phyloP scores from a whole-genome alignment of 1,140 invertebrate species.

The Bombus superbus region DNA sequence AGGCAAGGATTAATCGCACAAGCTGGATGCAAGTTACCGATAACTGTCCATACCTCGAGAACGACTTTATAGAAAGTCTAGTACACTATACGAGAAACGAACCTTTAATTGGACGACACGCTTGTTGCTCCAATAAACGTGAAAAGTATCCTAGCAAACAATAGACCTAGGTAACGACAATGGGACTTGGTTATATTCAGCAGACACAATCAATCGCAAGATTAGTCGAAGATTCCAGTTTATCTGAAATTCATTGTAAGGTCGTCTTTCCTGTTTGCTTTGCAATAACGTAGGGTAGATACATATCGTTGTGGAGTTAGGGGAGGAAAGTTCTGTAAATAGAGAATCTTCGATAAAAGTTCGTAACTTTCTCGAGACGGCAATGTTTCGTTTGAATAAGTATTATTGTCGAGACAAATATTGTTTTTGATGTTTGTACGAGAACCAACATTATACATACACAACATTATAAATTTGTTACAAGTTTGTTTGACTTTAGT shows the following conservation, averaged over 20 bases:
- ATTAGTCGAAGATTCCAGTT: background rate
- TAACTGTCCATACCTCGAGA: conserved; percentile 23
- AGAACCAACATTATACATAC: background rate
- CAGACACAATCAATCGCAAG: background rate
- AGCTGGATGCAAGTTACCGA: background rate
- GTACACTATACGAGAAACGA: background rate
- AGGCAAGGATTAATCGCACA: conserved; percentile 12
- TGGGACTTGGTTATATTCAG: background rate
- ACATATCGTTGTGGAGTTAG: background rate
- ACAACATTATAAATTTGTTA: background rate
- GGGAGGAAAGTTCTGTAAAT: background rate
- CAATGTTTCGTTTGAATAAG: background rate
- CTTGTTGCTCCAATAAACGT: conserved; percentile 18
- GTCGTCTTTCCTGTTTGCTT: background rate
- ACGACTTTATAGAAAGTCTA: background rate
- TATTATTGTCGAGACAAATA: background rate
- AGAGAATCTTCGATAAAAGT: background rate
- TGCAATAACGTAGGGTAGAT: background rate
- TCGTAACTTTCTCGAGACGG: background rate
- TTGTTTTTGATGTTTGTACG: background rate
- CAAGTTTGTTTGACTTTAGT: background rate
- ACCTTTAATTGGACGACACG: background rate
- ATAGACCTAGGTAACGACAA: background rate
- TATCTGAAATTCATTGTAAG: background rate
- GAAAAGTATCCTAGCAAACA: conserved; percentile 2